Evolutionary conservation across 1,140 invertebrate species (phyloP).

Genomic region (Adelges cooleyi): DNA sequence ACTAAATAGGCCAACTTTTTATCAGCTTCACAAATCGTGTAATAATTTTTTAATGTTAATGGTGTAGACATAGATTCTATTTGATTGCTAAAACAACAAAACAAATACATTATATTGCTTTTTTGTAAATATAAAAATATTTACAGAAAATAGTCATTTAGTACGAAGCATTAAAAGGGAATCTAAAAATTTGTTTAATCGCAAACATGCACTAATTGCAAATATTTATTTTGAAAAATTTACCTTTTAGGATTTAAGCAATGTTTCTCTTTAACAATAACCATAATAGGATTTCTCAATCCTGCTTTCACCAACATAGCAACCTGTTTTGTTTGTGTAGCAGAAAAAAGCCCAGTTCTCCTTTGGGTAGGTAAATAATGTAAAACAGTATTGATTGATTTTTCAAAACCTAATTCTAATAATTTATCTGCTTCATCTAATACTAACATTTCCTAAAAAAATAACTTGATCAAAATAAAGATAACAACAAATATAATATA

Average conservation of each 20-base stretch:
- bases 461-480: constrained; percentile 30
- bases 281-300: constrained; percentile 82
- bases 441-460: constrained; percentile 71
- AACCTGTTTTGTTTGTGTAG: constrained; percentile 94
- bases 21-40: constrained; percentile 61
- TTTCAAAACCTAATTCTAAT: constrained; percentile 83
- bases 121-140: too few relatives aligned
- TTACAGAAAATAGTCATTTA: neutral
- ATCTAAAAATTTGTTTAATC: constrained; percentile 1
- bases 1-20: constrained; percentile 64
- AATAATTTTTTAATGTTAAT: constrained; percentile 71
- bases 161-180: too few relatives aligned
- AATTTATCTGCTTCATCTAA: constrained; percentile 95
- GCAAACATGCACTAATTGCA: neutral
- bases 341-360: constrained; percentile 93
- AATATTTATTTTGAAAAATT: neutral
- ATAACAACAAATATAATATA: neutral
- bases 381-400: constrained; percentile 79
- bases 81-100: constrained; percentile 11
- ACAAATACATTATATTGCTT: too few relatives aligned
- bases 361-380: constrained; percentile 83
- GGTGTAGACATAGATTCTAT: constrained; percentile 53
- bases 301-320: constrained; percentile 85
- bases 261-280: constrained; percentile 80
- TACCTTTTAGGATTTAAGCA: constrained; percentile 34